phyloP scores from a whole-genome alignment of 92 coral and sea anemone genomes.

The Virgularia gustaviana region DNA sequence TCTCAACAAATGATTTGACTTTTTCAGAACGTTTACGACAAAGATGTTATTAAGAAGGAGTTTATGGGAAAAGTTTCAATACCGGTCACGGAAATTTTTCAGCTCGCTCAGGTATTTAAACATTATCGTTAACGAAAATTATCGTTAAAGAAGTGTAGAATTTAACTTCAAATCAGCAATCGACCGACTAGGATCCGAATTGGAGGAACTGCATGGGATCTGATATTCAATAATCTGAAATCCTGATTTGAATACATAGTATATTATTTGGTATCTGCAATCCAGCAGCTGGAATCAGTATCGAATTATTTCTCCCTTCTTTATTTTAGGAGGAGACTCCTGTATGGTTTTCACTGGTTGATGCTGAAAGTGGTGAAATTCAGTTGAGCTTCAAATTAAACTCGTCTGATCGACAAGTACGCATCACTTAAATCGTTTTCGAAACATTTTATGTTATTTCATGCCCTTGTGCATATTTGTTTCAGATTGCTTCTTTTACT shows the following conservation, averaged over 20 bases:
- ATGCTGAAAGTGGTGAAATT: slow-evolving; percentile 76
- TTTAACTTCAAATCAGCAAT: no score
- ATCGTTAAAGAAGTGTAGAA: no score
- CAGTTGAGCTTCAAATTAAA: slow-evolving; percentile 68
- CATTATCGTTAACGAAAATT: no score
- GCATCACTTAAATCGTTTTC: not conserved
- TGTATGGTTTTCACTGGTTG: slow-evolving; percentile 72
- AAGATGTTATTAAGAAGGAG: slow-evolving; percentile 88
- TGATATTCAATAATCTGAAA: not conserved
- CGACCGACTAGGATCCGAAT: not conserved
- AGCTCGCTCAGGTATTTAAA: slow-evolving; percentile 62
- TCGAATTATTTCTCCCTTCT: no score
- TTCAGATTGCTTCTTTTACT: no score
- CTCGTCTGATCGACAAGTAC: slow-evolving; percentile 64
- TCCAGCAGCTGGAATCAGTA: no score
- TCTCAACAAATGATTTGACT: not conserved
- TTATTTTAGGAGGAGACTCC: slow-evolving; percentile 53
- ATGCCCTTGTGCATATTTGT: no score
- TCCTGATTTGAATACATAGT: not conserved
- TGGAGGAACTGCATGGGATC: not conserved
- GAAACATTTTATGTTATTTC: no score
- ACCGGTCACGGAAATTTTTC: slow-evolving; percentile 62
- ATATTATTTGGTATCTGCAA: no score
- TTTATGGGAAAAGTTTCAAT: slow-evolving; percentile 78
- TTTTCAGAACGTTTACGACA: slow-evolving; percentile 77